A percentile compares a stretch with the other conserved stretches of the same genome.
Conservation (phyloP, 2,797 vertebrate genomes). For the Ctenopoma multispine region DNA sequence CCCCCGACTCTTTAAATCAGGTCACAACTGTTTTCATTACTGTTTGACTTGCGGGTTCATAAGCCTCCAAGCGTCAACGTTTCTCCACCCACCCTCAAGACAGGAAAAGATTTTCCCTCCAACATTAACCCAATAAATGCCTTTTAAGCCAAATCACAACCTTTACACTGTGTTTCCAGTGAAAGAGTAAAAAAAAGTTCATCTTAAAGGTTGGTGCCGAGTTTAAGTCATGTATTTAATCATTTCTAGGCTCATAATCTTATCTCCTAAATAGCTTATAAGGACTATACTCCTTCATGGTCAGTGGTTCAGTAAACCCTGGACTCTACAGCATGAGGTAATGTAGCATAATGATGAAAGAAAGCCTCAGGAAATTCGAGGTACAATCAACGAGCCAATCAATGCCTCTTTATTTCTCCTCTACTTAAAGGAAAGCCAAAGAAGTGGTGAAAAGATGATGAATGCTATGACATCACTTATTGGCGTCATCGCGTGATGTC, state of each 20-base stretch:
- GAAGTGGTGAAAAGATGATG: conserved; percentile 48
- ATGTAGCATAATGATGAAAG: conserved; percentile 60
- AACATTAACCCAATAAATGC: conserved; percentile 81
- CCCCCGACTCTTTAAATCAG: conserved; percentile 72
- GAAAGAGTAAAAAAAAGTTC: conserved; percentile 10
- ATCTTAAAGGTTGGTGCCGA: conserved; percentile 1
- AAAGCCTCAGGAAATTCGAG: conserved; percentile 53
- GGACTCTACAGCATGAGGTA: conserved; percentile 60
- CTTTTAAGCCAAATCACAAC: conserved; percentile 40
- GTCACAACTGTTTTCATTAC: conserved; percentile 83
- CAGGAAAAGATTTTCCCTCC: conserved; percentile 81
- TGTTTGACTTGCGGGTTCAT: conserved; percentile 78
- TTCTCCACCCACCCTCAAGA: conserved; percentile 81
- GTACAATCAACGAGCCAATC: conserved; percentile 65
- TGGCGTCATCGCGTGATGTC: conserved; percentile 49
- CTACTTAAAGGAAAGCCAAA: conserved; percentile 37
- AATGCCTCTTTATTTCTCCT: conserved; percentile 51
- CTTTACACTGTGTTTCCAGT: conserved; percentile 4
- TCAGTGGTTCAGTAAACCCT: conserved; percentile 29
- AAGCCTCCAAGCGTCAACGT: conserved; percentile 76
- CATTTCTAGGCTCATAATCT: conserved; percentile 28
- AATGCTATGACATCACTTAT: conserved; percentile 47
- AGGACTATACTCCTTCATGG: conserved; percentile 31
- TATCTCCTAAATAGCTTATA: conserved; percentile 33
- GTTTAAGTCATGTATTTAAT: conserved; percentile 27